A percentile compares a stretch with the other conserved stretches of the same genome.
phyloP scores from a whole-genome alignment of 2,797 vertebrate species.

The Siniperca obscura region DNA sequence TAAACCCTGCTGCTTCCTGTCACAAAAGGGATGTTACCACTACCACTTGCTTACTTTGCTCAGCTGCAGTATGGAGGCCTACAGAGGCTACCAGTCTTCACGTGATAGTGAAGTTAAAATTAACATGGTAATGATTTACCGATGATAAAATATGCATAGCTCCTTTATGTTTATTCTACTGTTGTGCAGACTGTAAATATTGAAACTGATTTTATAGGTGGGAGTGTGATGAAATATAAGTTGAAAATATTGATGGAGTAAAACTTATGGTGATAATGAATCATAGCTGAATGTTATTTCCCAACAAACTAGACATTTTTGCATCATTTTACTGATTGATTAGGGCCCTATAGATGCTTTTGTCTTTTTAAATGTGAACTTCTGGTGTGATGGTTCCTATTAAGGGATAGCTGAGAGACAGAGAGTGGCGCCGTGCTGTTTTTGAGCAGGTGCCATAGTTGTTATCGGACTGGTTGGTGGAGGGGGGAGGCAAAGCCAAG shows the following conservation, averaged over 20 bases:
- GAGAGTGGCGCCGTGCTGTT: constrained; percentile 26
- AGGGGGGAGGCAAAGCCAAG: constrained; percentile 23
- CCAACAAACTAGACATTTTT: constrained; percentile 5
- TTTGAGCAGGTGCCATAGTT: constrained; percentile 59
- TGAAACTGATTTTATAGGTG: constrained; percentile 9
- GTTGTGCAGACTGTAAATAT: constrained; percentile 16
- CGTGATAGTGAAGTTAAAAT: constrained; percentile 24
- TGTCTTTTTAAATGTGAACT: constrained; percentile 29
- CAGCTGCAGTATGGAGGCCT: constrained; percentile 9
- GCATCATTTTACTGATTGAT: constrained; percentile 37
- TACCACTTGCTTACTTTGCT: constrained; percentile 19
- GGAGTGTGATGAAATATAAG: constrained; percentile 20
- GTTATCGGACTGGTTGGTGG: constrained; percentile 36
- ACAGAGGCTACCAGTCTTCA: not conserved
- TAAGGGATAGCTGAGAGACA: constrained; percentile 35
- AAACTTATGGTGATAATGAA: constrained; percentile 26
- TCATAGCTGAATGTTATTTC: constrained; percentile 41
- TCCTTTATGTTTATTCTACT: constrained; percentile 10
- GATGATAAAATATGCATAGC: constrained; percentile 20
- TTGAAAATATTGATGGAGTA: constrained; percentile 40
- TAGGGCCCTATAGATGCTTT: constrained; percentile 10
- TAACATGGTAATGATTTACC: constrained; percentile 28
- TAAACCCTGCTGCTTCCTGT: constrained; percentile 56
- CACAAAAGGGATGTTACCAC: constrained; percentile 40
- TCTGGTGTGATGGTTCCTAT: constrained; percentile 42